Conservation (phyloP, 2,113 vertebrate species). For the Pseudolaguvia tuberculata region DNA sequence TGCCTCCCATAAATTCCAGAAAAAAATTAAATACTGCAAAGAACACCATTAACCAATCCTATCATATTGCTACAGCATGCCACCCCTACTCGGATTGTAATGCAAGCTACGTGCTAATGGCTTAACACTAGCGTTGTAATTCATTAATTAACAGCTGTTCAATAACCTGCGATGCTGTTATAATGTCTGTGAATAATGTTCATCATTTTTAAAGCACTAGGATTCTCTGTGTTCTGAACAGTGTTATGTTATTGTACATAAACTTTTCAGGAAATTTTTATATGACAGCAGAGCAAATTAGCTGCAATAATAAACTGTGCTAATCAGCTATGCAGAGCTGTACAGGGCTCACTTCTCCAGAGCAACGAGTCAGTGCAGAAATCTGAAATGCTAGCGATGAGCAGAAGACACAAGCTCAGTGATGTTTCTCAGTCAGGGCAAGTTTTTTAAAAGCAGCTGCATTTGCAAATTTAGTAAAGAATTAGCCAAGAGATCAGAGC, state of each 20-base stretch:
- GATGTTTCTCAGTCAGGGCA: conserved; percentile 3
- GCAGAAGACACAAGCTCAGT: not conserved
- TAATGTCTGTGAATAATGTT: conserved; percentile 12
- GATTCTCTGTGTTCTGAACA: conserved; percentile 1
- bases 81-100: not conserved
- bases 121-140: conserved; percentile 9
- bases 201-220: conserved; percentile 4
- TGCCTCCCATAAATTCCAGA: not conserved
- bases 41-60: not conserved
- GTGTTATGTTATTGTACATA: not conserved
- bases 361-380: too few relatives aligned
- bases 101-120: not conserved
- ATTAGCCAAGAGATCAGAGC: conserved; percentile 18
- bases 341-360: not conserved
- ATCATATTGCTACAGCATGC: not conserved
- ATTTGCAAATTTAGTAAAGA: conserved; percentile 1
- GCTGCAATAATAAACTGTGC: not conserved
- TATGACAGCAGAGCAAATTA: not conserved
- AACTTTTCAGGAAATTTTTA: not conserved
- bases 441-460: conserved; percentile 2
- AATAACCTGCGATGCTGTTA: not conserved
- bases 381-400: not conserved
- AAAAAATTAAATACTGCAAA: not conserved
- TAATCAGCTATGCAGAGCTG: not conserved
- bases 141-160: conserved; percentile 9